Base-by-base conservation (phyloP, 2,113 vertebrate genomes). In the Burhinus bistriatus region DNA sequence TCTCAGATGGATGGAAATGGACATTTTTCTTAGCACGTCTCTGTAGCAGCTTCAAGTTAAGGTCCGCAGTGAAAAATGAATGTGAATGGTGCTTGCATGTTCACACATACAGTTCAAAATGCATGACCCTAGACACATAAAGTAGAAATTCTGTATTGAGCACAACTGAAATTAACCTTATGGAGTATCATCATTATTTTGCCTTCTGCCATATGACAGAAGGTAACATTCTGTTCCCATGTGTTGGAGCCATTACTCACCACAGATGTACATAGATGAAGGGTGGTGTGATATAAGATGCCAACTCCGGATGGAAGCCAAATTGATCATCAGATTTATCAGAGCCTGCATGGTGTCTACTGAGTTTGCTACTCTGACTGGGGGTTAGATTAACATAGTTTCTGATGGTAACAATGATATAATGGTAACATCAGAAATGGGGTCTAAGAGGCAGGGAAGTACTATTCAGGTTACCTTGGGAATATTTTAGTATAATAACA, bases 131-230 rank as follows among this genome's bases (percentile, higher is more conserved):
- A 55, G 34, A 36, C 36, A 22, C 13, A 20, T 9, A 15, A 58
- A 80, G 21, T 11, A 92, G 68, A 83, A 86, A 86, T 36, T 47
- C 62, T 77, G 15, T 55, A 15, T 9, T 57, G 32, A 83, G 83
- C 54, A 80, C 42, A 88, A 64, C 58, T 64, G 22, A 94, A 93
- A 79, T 77, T 57, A 90, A 92, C 82, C 71, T 73, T 42, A 83
- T 11, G 14, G 44, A 38, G 64, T 16, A 51, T 8, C 11, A 38
- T 69, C 64, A 66, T 66, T 47, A 85, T 89, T 95, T 92, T 93
- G 27, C 90, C 38, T 85, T 65, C 78, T 91, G 82, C 68, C 87
- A 20, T 29, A 17, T 83, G 78, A 85, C 91, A 96, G 78, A 95
- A 95, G 76, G 71, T 80, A 90, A 52, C 85, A 42, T 42, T 64